A percentile compares a stretch with the other conserved stretches of the same genome.
phyloP scores from a whole-genome alignment of 2,113 vertebrate genomes.

The Potamarius usumacintae region DNA sequence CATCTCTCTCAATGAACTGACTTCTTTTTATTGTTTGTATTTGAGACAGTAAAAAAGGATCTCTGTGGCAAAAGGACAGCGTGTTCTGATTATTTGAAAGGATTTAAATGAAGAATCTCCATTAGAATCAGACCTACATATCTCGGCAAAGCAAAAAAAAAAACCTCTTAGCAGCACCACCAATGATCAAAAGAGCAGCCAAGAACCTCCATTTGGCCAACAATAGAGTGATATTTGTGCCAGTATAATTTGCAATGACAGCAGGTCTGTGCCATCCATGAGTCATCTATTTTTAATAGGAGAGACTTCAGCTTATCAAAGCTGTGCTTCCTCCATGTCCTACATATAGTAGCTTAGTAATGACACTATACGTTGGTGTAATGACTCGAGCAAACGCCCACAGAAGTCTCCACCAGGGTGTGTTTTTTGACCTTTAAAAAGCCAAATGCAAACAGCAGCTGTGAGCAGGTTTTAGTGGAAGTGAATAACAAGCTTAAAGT shows the following conservation, averaged over 20 bases:
- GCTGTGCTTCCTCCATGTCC: conserved; percentile 11
- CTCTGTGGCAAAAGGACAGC: conserved; percentile 1
- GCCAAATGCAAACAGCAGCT: background rate
- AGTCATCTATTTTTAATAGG: conserved; percentile 35
- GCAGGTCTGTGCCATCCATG: conserved; percentile 21
- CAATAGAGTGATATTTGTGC: conserved; percentile 36
- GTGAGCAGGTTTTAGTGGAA: background rate
- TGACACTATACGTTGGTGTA: background rate
- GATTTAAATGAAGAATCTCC: conserved; percentile 27
- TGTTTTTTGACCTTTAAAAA: conserved; percentile 16
- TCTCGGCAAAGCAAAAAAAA: conserved; percentile 20
- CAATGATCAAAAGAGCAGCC: background rate
- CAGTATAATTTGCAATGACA: conserved; percentile 26
- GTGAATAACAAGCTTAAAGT: background rate
- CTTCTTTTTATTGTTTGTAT: conserved; percentile 14
- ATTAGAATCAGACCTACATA: conserved; percentile 1
- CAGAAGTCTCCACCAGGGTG: background rate
- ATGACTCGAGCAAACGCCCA: background rate
- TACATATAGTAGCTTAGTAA: conserved; percentile 8
- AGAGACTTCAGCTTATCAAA: conserved; percentile 12
- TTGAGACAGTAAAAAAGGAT: background rate
- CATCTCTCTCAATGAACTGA: conserved; percentile 11
- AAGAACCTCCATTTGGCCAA: conserved; percentile 31
- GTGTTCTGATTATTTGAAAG: conserved; percentile 28
- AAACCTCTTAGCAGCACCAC: conserved; percentile 11